Evolutionary conservation across 2,113 vertebrate genomes (phyloP).

Genomic region (Damaliscus lunatus): DNA sequence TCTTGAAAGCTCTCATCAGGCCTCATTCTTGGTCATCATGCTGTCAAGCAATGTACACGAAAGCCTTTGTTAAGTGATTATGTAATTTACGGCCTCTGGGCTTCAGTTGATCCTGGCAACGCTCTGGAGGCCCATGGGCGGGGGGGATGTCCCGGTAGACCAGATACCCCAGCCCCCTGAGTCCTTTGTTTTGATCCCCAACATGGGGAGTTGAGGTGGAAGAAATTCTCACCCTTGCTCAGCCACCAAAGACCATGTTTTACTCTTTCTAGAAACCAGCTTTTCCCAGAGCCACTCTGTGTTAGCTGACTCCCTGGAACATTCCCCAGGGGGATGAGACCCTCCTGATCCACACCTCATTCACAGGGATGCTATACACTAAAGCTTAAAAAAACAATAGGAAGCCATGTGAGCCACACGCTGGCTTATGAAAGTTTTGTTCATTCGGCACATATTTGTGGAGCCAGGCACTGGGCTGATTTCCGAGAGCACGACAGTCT

Average conservation of each 20-base stretch:
- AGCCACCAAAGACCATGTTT: not conserved
- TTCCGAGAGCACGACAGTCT: fast-evolving
- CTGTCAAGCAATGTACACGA: fast-evolving
- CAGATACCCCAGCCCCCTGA: not conserved
- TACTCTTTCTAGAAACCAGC: not conserved
- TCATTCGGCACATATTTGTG: not conserved
- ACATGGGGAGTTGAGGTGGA: not conserved
- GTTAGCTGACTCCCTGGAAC: not conserved
- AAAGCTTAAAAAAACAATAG: not conserved
- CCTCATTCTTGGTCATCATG: not conserved
- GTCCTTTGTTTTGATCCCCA: not conserved
- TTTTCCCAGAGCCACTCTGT: not conserved
- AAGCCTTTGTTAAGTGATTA: not conserved
- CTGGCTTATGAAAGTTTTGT: not conserved
- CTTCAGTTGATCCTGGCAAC: not conserved
- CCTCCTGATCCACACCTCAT: not conserved
- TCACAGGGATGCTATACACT: not conserved
- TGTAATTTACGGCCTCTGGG: fast-evolving
- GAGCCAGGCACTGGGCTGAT: not conserved
- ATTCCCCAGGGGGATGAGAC: not conserved
- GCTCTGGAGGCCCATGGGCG: not conserved
- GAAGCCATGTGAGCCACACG: not conserved
- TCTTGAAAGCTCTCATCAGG: not conserved
- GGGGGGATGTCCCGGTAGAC: not conserved
- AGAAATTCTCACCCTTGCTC: not conserved